Base-by-base conservation (phyloP, 2,888 invertebrate genomes). In the Caprella mutica region DNA sequence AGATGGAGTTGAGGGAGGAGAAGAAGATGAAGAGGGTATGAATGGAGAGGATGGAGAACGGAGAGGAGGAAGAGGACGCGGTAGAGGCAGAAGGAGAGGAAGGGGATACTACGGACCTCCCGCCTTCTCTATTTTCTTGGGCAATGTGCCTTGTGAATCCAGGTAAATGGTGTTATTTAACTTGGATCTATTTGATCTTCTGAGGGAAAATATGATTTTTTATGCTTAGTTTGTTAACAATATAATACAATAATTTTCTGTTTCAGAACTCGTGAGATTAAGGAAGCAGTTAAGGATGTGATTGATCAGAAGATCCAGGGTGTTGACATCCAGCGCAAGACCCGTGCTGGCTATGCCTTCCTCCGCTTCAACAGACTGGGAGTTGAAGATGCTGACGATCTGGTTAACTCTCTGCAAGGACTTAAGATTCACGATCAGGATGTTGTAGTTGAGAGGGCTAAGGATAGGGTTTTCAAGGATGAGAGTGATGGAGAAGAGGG, bases 91-190 rank as follows among this genome's bases (percentile, higher is more conserved):
- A 19, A 17, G 48, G 17, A 48, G 48, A 48, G 48, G 48, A 12
- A 26, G 48, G 19, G 12, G 26, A 4, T 48, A 29, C 48, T 48
- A 29, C 19, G 48, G 48, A 5, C 27, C 24, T 14, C 42, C 53
- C 8, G 56, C 59, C n/a, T 63, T 51, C 38, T 52, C 60, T 5
- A 52, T 64, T 12, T 64, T 60, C 53, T 39, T 64, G 2, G 64
- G 64, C 43, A 60, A 60, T 30, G 57, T 64, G 17, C 64, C 64
- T 24, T 44, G 53, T 17, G 48, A 55, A 9, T 60, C 57, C 43
- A 58, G 64, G 64, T 64, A 27, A 46, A 51, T n/a, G n/a, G n/a
- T n/a, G n/a, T n/a, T n/a, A 6, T n/a, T 24, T 8, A 9, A 14
- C 14, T 14, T 33, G 9, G 9, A 9, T 8, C 33, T 9, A 33